Percentiles rank a stretch among this genome's conserved stretches.
Evolutionary conservation across 2,888 invertebrate genomes (phyloP).

Genomic region (Homarus gammarus): DNA sequence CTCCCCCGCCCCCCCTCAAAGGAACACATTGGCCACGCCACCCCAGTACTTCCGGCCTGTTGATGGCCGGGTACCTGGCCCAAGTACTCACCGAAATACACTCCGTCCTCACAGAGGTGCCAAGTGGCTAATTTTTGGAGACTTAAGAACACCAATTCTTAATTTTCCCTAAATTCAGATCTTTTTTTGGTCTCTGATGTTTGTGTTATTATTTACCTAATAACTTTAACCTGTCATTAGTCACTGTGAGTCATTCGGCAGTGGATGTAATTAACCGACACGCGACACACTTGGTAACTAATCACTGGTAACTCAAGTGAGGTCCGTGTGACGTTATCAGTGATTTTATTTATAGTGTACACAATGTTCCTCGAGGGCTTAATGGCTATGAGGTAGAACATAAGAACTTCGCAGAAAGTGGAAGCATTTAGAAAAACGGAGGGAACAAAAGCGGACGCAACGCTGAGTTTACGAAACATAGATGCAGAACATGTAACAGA

Average conservation of each 20-base stretch:
- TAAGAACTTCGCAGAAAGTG: background rate
- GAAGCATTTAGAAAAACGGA: background rate
- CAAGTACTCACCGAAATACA: background rate
- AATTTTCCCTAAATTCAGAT: no score
- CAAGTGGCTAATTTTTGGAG: background rate
- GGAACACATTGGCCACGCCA: conserved; percentile 9
- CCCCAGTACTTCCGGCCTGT: background rate
- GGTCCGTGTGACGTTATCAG: background rate
- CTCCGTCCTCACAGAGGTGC: background rate
- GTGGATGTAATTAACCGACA: no score
- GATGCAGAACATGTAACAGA: no score
- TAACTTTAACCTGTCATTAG: no score
- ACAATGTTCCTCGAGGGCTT: background rate
- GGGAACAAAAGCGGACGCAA: no score
- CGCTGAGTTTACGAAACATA: no score
- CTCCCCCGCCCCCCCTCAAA: background rate
- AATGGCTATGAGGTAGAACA: background rate
- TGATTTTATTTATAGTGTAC: background rate
- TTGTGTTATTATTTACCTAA: no score
- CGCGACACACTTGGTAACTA: background rate
- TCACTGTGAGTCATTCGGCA: no score
- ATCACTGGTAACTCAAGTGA: background rate
- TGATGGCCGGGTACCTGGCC: background rate
- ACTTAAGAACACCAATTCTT: no score
- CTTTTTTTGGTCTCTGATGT: no score